A percentile compares a stretch with the other conserved stretches of the same genome.
Conservation (phyloP, 1,140 invertebrate species). For the Popillia japonica region DNA sequence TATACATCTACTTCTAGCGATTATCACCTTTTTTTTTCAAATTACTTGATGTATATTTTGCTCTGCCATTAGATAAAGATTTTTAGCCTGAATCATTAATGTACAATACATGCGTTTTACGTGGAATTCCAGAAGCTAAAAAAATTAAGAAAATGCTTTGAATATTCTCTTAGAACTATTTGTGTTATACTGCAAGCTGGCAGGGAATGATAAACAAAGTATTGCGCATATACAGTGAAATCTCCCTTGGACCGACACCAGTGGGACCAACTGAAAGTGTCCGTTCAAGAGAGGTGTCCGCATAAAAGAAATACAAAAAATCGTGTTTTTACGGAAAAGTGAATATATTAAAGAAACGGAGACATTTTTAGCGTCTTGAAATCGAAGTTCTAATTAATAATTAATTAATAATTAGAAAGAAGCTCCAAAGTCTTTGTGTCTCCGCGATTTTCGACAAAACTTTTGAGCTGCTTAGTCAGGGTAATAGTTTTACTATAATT, state of each 20-base stretch:
- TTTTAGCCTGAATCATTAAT: too few relatives aligned
- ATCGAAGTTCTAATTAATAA: slow-evolving; percentile 24
- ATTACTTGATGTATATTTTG: too few relatives aligned
- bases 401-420: too few relatives aligned
- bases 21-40: too few relatives aligned
- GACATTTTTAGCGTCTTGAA: not conserved
- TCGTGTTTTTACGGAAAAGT: not conserved
- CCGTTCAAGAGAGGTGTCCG: not conserved
- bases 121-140: too few relatives aligned
- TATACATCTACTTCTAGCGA: too few relatives aligned
- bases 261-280: not conserved
- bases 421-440: slow-evolving; percentile 17
- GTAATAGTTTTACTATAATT: slow-evolving; percentile 22
- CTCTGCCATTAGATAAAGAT: too few relatives aligned
- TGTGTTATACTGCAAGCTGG: too few relatives aligned
- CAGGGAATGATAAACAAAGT: too few relatives aligned
- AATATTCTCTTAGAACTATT: too few relatives aligned
- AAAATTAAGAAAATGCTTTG: too few relatives aligned
- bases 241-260: not conserved
- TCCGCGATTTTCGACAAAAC: slow-evolving; percentile 19
- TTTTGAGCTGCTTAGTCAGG: slow-evolving; percentile 20
- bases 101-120: too few relatives aligned
- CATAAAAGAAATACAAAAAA: slow-evolving; percentile 29
- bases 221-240: slow-evolving; percentile 46
- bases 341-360: slow-evolving; percentile 16